Conservation (phyloP, 1,140 invertebrate genomes). For the Cepaea nemoralis region DNA sequence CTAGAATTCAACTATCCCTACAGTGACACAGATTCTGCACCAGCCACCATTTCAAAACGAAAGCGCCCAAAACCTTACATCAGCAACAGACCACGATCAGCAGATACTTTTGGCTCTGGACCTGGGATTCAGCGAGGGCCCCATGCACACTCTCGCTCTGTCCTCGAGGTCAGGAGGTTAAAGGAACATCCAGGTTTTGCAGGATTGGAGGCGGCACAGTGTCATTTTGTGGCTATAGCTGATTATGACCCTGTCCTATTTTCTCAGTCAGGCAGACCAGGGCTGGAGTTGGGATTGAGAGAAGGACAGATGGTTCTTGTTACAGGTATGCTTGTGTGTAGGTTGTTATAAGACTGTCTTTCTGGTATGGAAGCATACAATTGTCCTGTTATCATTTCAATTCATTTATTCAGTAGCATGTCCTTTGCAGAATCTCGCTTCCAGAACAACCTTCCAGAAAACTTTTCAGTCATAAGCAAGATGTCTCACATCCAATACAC, state of each 20-base stretch:
- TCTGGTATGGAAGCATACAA: too few species aligned
- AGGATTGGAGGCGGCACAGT: slow-evolving; percentile 8
- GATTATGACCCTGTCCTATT: slow-evolving; percentile 61
- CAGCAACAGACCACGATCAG: slow-evolving; percentile 30
- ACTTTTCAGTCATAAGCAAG: too few species aligned
- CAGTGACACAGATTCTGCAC: slow-evolving; percentile 29
- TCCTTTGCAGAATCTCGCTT: too few species aligned
- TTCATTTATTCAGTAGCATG: too few species aligned
- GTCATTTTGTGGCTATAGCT: slow-evolving; percentile 52
- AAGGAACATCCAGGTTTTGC: background rate
- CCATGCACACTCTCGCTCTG: slow-evolving; percentile 17
- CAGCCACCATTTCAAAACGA: background rate
- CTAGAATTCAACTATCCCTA: slow-evolving; percentile 2
- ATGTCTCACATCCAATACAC: too few species aligned
- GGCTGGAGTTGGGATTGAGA: slow-evolving; percentile 56
- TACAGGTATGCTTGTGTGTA: slow-evolving; percentile 50
- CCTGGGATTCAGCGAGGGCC: background rate
- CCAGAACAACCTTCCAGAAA: too few species aligned
- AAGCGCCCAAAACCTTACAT: slow-evolving; percentile 28
- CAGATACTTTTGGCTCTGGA: background rate
- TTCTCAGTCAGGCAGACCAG: slow-evolving; percentile 55
- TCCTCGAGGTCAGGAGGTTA: background rate
- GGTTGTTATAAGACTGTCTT: too few species aligned
- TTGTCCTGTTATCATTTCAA: too few species aligned
- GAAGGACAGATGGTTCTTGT: slow-evolving; percentile 62